Evolutionary conservation across 2,113 vertebrate species (phyloP).

Genomic region (Panthera uncia): DNA sequence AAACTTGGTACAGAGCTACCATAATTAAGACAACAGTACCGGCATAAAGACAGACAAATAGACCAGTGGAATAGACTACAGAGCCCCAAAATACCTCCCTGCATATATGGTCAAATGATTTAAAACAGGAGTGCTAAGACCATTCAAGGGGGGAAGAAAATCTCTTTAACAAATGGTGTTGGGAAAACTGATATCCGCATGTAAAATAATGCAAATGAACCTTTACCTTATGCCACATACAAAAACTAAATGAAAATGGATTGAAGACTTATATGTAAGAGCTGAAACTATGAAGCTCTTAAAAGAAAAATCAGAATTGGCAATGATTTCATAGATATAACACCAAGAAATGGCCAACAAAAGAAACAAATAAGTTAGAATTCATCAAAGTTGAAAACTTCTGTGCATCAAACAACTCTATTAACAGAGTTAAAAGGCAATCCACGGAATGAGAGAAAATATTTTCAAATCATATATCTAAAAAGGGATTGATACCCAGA

Average conservation of each 20-base stretch:
- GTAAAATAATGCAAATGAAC: background rate
- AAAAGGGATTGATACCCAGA: background rate
- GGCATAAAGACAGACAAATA: background rate
- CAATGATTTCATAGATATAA: background rate
- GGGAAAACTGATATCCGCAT: background rate
- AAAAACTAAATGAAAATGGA: background rate
- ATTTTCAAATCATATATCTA: background rate
- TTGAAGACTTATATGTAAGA: background rate
- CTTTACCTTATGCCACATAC: background rate
- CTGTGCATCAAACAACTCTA: background rate
- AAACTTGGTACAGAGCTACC: background rate
- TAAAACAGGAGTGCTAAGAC: background rate
- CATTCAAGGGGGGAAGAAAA: background rate
- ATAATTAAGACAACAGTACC: background rate
- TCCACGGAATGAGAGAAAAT: background rate
- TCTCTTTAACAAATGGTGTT: background rate
- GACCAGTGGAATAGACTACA: background rate
- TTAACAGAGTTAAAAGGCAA: background rate
- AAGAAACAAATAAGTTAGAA: background rate
- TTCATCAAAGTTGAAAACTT: background rate
- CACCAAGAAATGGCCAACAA: background rate
- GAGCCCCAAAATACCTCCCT: background rate
- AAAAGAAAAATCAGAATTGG: background rate
- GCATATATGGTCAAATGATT: background rate
- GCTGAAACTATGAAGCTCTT: background rate